phyloP scores from a whole-genome alignment of 2,797 vertebrate species.

The Sardinella longiceps region DNA sequence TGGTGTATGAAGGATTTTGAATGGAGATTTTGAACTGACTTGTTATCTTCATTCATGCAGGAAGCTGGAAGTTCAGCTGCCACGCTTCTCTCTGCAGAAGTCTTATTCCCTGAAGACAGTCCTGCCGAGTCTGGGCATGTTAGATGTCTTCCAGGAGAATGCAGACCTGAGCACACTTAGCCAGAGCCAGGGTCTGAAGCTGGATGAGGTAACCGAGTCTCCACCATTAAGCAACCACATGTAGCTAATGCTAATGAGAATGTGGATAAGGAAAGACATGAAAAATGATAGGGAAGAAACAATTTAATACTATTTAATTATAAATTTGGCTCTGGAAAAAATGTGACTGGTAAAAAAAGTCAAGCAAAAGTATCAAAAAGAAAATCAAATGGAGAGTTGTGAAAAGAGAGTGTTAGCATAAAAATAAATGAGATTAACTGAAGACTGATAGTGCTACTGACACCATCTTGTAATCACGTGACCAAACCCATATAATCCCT shows the following conservation, averaged over 20 bases:
- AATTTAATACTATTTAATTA: not conserved
- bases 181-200: slow-evolving; percentile 50
- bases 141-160: slow-evolving; percentile 61
- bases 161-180: slow-evolving; percentile 66
- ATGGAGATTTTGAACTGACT: not conserved
- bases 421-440: not conserved
- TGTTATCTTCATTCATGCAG: slow-evolving; percentile 55
- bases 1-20: too few relatives aligned
- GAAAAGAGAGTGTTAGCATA: not conserved
- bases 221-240: too few relatives aligned
- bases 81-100: slow-evolving; percentile 68
- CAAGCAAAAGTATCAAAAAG: too few relatives aligned
- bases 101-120: slow-evolving; percentile 61
- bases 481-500: not conserved
- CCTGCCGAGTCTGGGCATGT: slow-evolving; percentile 62
- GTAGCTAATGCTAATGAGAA: not conserved
- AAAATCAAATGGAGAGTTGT: not conserved
- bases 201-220: slow-evolving; percentile 67
- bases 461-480: not conserved
- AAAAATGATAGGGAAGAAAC: not conserved
- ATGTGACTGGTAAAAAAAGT: too few relatives aligned
- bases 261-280: too few relatives aligned
- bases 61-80: slow-evolving; percentile 77
- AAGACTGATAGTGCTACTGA: not conserved
- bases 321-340: too few relatives aligned